Evolutionary conservation across 2,797 vertebrate species (phyloP).

Genomic region (Crocidura indochinensis): DNA sequence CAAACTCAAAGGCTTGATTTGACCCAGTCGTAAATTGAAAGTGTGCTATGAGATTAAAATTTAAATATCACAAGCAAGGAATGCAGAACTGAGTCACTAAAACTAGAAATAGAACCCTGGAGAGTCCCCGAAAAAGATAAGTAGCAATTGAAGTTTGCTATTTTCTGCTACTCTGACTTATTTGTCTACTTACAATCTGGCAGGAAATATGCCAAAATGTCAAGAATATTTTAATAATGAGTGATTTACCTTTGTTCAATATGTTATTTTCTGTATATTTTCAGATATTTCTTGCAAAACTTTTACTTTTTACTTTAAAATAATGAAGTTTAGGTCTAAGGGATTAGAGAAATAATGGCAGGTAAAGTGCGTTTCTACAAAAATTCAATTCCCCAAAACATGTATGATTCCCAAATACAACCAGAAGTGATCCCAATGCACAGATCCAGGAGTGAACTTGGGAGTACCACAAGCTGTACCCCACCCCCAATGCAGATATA

Average conservation of each 20-base stretch:
- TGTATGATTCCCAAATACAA: no score
- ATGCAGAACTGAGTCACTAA: conserved; percentile 54
- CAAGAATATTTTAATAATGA: conserved; percentile 63
- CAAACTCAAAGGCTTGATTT: no score
- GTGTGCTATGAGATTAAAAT: no score
- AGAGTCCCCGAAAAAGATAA: conserved; percentile 69
- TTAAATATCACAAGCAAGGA: conserved; percentile 62
- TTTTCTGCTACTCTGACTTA: conserved; percentile 72
- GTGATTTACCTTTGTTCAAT: conserved; percentile 25
- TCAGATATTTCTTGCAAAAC: conserved; percentile 57
- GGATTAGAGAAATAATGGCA: no score
- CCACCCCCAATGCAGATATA: neutral
- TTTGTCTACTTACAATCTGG: conserved; percentile 56
- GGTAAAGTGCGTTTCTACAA: no score
- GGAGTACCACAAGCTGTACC: no score
- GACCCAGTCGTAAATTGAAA: no score
- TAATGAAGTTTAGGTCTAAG: neutral
- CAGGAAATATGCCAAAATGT: conserved; percentile 70
- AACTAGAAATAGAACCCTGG: conserved; percentile 59
- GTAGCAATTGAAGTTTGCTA: conserved; percentile 63
- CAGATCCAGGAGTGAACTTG: no score
- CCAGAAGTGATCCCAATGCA: no score
- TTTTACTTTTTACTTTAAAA: conserved; percentile 67
- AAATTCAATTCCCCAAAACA: no score
- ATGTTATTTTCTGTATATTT: conserved; percentile 38